Percentiles rank a stretch among this genome's conserved stretches.
phyloP scores from a whole-genome alignment of 2,797 vertebrate species.

The Microctenopoma lineatum region DNA sequence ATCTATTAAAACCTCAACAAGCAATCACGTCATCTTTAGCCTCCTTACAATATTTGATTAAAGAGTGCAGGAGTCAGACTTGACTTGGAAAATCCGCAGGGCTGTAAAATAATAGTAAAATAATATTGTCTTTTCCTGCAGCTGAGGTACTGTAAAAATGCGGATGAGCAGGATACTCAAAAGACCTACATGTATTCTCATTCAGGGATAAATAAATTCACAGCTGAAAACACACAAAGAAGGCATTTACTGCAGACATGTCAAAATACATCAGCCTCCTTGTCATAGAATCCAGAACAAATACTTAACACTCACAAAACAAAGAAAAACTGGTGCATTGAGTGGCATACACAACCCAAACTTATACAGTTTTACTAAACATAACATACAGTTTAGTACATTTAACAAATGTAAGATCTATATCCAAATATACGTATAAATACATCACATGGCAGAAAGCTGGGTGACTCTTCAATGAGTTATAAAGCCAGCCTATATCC shows the following conservation, averaged over 20 bases:
- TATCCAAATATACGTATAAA: conserved; percentile 48
- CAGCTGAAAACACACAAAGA: conserved; percentile 36
- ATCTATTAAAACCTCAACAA: conserved; percentile 30
- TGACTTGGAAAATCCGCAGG: conserved; percentile 30
- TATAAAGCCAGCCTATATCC: conserved; percentile 27
- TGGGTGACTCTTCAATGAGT: conserved; percentile 36
- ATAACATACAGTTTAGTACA: conserved; percentile 55
- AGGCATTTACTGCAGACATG: conserved; percentile 48
- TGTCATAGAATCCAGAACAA: conserved; percentile 38
- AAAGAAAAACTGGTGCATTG: conserved; percentile 31
- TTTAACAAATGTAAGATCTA: conserved; percentile 55
- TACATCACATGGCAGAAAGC: conserved; percentile 60
- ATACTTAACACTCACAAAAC: conserved; percentile 27
- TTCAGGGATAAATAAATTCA: conserved; percentile 16
- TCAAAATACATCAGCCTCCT: conserved; percentile 40
- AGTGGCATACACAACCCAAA: conserved; percentile 52
- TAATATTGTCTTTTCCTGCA: conserved; percentile 35
- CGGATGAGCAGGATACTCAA: conserved; percentile 42
- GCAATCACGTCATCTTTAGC: conserved; percentile 19
- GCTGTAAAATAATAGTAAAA: conserved; percentile 26
- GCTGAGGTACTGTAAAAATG: conserved; percentile 64
- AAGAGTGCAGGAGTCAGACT: conserved; percentile 47
- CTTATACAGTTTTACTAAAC: conserved; percentile 52
- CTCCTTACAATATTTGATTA: conserved; percentile 28
- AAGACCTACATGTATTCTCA: conserved; percentile 35